phyloP scores from a whole-genome alignment of 2,113 vertebrate species.

The Sphaerodactylus townsendi region DNA sequence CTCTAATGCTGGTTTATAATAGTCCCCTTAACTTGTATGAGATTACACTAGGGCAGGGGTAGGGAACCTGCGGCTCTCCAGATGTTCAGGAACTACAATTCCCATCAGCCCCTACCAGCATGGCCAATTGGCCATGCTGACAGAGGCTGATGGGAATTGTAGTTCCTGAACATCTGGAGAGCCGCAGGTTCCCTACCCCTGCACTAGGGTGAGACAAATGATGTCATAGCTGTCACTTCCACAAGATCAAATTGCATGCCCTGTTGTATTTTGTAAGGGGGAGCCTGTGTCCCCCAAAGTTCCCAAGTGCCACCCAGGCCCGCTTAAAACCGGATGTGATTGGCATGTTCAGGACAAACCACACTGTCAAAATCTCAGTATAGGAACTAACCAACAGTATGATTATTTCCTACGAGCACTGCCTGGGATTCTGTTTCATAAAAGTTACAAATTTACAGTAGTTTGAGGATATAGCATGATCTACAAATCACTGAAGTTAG shows the following conservation, averaged over 20 bases:
- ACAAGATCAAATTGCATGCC: background rate
- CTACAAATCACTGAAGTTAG: background rate
- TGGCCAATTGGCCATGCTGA: too few species aligned
- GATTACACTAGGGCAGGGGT: too few species aligned
- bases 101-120: too few species aligned
- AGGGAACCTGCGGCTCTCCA: too few species aligned
- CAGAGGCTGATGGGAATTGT: too few species aligned
- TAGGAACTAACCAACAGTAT: background rate
- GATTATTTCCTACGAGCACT: background rate
- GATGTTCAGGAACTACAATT: too few species aligned
- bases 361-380: too few species aligned
- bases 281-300: background rate
- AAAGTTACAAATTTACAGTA: background rate
- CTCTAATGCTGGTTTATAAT: background rate
- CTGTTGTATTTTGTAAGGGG: background rate
- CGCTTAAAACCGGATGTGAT: background rate
- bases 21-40: background rate
- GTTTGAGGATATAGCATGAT: background rate
- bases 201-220: background rate
- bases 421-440: background rate
- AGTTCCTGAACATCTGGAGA: too few species aligned
- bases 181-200: too few species aligned
- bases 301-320: background rate
- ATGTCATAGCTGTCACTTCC: background rate
- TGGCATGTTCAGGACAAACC: background rate